Evolutionary conservation across 53 echinoderm and acorn worm genomes (phyloP), one percentile per base, ranked within the genome.

Genomic region (Pentamera pediparva): DNA sequence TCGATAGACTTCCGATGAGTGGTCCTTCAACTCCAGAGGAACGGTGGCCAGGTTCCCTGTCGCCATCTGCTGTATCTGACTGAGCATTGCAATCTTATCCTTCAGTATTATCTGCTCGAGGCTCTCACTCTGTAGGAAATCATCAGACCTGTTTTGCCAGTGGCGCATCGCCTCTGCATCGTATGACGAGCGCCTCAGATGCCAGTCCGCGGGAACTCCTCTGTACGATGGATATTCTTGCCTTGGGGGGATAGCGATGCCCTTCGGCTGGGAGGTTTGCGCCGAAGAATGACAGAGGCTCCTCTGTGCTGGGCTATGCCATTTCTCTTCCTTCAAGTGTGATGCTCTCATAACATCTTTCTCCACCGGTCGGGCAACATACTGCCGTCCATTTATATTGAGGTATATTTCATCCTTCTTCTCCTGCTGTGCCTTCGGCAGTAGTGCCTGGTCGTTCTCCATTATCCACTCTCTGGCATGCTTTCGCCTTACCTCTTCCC

Each of bases 341-440:
- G 10, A 17, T 26, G 29, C 10, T 57, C 29, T 45, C 10, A 45
- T 45, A 22, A 17, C 36, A 33, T 61, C n/a, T 61, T 31, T 51
- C 18, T 72, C 73, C 48, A 72, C 54, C 25, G 73, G 73, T 32
- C 73, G 33, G n/a, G 73, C 73, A 21, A 72, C 35, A 32, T 72
- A 72, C 20, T 72, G 51, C 21, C 32, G 31, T 6, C 73, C 73
- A 53, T 72, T 72, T 30, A 72, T 72, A 13, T 72, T 33, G 17
- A 72, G 73, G 35, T 72, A 72, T 30, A 72, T 72, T 19, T 72
- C 73, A n/a, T 54, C 73, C 1, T 33, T 22, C 9, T 32, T 35
- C 21, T 51, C 53, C 52, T n/a, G 17, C 17, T 51, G 19, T 7
- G 24, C 26, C 3, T 17, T 18, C 7, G 19, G 33, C n/a, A 25